phyloP scores from a whole-genome alignment of 2,888 invertebrate genomes.

The Sinotaia quadrata region DNA sequence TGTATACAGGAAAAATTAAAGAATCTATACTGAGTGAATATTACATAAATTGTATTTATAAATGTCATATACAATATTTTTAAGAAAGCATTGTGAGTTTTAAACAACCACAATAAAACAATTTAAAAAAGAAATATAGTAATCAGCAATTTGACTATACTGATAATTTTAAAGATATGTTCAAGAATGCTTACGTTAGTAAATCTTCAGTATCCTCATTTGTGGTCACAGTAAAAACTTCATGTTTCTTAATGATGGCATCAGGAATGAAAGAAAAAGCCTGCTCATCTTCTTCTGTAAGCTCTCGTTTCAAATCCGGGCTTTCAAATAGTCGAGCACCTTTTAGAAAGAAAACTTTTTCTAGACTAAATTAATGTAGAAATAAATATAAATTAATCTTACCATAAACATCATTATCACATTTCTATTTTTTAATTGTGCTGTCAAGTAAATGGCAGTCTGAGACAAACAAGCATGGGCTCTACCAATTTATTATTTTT shows the following conservation, averaged over 20 bases:
- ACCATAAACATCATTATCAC: not conserved
- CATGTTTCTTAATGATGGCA: slow-evolving; percentile 35
- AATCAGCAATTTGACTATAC: too few relatives aligned
- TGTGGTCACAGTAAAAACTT: slow-evolving; percentile 13
- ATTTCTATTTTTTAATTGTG: not conserved
- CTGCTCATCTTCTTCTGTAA: slow-evolving; percentile 50
- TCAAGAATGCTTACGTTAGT: slow-evolving; percentile 24
- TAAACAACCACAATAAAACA: too few relatives aligned
- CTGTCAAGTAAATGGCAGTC: too few relatives aligned
- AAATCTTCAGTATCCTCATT: slow-evolving; percentile 44
- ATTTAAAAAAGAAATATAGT: too few relatives aligned
- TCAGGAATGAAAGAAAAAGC: slow-evolving; percentile 37
- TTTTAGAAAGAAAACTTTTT: not conserved
- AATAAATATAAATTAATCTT: too few relatives aligned
- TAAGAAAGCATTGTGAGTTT: not conserved
- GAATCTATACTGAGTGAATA: too few relatives aligned
- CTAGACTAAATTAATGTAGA: too few relatives aligned
- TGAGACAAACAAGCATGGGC: too few relatives aligned
- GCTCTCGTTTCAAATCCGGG: slow-evolving; percentile 52
- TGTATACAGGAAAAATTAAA: too few relatives aligned
- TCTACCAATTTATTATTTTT: too few relatives aligned
- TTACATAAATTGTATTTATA: too few relatives aligned
- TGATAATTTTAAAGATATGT: too few relatives aligned
- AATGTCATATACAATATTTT: not conserved
- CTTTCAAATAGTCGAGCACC: slow-evolving; percentile 52